These are phyloP conservation scores for Netelia inedita DNA, from an alignment of 2,888 invertebrate species.

Conservation along the genomic window DNA sequence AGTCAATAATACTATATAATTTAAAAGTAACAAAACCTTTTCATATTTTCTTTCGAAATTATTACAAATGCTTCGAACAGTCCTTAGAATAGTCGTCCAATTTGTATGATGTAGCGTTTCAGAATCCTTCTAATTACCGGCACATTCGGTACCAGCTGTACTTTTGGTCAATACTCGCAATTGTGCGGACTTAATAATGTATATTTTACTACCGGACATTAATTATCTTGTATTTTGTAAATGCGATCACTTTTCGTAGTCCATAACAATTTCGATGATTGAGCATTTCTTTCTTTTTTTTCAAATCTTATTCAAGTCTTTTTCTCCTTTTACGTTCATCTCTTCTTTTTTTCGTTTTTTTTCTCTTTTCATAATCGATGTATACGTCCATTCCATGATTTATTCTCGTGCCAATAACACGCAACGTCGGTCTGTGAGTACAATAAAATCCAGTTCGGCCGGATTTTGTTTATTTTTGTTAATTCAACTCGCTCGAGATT, in stretches of 20 bases:
- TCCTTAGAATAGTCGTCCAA: conserved; percentile 51
- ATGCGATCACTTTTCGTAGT: conserved; percentile 50
- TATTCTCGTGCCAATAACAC: conserved; percentile 50
- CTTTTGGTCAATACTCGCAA: conserved; percentile 35
- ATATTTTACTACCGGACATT: conserved; percentile 55
- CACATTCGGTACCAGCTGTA: conserved; percentile 39
- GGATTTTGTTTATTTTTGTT: conserved; percentile 29
- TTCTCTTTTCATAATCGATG: conserved; percentile 39
- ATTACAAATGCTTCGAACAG: conserved; percentile 54
- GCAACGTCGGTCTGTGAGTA: conserved; percentile 56
- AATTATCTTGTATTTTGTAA: conserved; percentile 32
- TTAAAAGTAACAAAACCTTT: conserved; percentile 44
- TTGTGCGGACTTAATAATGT: conserved; percentile 48
- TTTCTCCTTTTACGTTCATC: too few relatives aligned
- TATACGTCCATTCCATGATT: conserved; percentile 65
- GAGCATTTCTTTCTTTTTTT: conserved; percentile 7
- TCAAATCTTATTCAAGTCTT: too few relatives aligned
- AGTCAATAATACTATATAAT: conserved; percentile 68
- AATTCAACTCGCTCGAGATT: conserved; percentile 35
- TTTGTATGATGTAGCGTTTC: conserved; percentile 44
- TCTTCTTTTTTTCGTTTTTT: neutral
- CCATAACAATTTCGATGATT: conserved; percentile 29
- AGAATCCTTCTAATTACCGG: conserved; percentile 1
- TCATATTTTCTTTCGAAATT: conserved; percentile 36
- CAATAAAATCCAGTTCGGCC: conserved; percentile 51